Percentiles rank a stretch among this genome's conserved stretches.
Evolutionary conservation across 2,113 vertebrate genomes (phyloP).

Genomic region (Daubentonia madagascariensis): DNA sequence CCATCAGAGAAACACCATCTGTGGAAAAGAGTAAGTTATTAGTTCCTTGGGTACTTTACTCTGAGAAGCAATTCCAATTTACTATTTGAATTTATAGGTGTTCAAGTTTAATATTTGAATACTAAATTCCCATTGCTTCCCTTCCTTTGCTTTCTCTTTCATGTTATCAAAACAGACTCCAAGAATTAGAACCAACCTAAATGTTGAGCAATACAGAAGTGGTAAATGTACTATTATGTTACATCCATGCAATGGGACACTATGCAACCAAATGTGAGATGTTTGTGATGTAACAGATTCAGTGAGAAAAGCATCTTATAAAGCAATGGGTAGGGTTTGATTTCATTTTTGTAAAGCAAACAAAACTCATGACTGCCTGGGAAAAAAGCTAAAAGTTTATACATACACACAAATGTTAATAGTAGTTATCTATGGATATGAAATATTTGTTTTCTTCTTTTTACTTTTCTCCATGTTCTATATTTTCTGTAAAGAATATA

Average conservation of each 20-base stretch:
- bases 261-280: background rate
- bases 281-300: background rate
- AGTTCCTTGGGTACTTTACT: background rate
- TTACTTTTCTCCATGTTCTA: background rate
- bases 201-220: background rate
- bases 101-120: background rate
- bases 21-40: background rate
- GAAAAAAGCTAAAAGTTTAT: background rate
- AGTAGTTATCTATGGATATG: background rate
- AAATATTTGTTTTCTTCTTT: background rate
- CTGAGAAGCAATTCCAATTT: background rate
- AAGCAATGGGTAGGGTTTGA: background rate
- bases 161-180: background rate
- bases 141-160: background rate
- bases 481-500: background rate
- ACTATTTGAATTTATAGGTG: background rate
- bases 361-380: background rate
- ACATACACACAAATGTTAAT: background rate
- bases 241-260: background rate
- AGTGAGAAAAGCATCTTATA: background rate
- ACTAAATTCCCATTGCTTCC: background rate
- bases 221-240: background rate
- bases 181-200: background rate
- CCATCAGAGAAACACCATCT: background rate
- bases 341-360: background rate